Evolutionary conservation across 23 tunicate species (phyloP).

Genomic region (Aplidium turbinatum): DNA sequence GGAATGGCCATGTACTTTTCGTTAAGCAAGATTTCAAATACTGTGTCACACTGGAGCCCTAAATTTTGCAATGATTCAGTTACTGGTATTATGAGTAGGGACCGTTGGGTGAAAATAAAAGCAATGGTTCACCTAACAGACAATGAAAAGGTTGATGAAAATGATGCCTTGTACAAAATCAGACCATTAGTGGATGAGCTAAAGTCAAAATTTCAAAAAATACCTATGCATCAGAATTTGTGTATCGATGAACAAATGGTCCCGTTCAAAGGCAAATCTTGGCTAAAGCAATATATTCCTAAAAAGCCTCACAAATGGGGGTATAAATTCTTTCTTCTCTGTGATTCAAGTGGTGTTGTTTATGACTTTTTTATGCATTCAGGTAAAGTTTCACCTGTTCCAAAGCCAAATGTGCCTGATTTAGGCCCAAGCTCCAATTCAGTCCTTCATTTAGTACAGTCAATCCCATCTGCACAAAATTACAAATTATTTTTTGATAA

Average conservation of each 20-base stretch:
- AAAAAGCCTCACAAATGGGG: conserved; percentile 14
- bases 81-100: neutral
- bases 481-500: conserved; percentile 20
- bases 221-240: conserved; percentile 7
- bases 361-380: conserved; percentile 10
- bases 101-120: conserved; percentile 18
- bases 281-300: conserved; percentile 19
- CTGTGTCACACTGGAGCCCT: conserved; percentile 3
- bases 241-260: conserved; percentile 29
- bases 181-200: conserved; percentile 18
- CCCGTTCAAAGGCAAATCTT: conserved; percentile 20
- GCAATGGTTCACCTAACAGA: conserved; percentile 6
- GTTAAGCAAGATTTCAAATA: conserved; percentile 13
- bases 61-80: conserved; percentile 3
- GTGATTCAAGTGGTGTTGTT: conserved; percentile 2
- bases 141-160: conserved; percentile 9
- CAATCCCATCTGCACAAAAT: conserved; percentile 7
- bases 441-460: conserved; percentile 13
- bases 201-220: neutral
- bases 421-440: conserved; percentile 13
- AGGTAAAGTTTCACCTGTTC: conserved; percentile 13
- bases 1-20: conserved; percentile 25
- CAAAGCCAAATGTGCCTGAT: conserved; percentile 16
- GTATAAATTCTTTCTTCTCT: conserved; percentile 20
- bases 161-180: conserved; percentile 10